Base-by-base conservation (phyloP, 2,888 invertebrate species). In the Nipponacmea schrenckii region DNA sequence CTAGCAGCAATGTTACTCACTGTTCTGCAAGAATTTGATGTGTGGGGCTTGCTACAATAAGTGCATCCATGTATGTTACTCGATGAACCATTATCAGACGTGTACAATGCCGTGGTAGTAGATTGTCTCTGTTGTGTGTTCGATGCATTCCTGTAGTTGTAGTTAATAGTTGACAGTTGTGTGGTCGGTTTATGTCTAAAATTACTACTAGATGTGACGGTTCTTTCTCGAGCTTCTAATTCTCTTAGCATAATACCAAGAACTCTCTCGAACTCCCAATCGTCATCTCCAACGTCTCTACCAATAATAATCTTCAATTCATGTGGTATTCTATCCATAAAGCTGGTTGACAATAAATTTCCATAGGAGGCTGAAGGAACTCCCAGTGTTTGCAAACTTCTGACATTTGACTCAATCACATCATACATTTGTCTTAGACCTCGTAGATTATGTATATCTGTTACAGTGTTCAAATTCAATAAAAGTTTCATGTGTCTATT, bases 281-380 rank as follows among this genome's bases (percentile, higher is more conserved):
- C 50, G 20, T 50, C 50, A 50, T 50, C 20, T 12, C 50, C 50
- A 15, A 50, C 20, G 10, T 50, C n/a, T 15, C n/a, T 0, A 5
- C 50, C 50, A 50, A 50, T 50, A 50, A 50, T 50, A 50, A 50
- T n/a, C 17, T 50, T 50, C 50, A 50, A 50, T n/a, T 50, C n/a
- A 20, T 17, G 50, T 20, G 50, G 50, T 50, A 50, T 5, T 20
- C 20, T n/a, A 50, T 50, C 20, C 50, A 50, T 50, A 50, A 50
- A 20, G n/a, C 15, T 50, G 5, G 50, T n/a, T n/a, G 50, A 50
- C 17, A 50, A 20, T 50, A 50, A 50, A 20, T 10, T 50, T 50
- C 50, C 50, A 15, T n/a, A 50, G 15, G 17, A n/a, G 7, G 50
- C 15, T 50, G 50, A 50, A n/a, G 50, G 50, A 15, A 50, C 50